Conservation (phyloP, 2,888 invertebrate genomes). For the Pocota personata region DNA sequence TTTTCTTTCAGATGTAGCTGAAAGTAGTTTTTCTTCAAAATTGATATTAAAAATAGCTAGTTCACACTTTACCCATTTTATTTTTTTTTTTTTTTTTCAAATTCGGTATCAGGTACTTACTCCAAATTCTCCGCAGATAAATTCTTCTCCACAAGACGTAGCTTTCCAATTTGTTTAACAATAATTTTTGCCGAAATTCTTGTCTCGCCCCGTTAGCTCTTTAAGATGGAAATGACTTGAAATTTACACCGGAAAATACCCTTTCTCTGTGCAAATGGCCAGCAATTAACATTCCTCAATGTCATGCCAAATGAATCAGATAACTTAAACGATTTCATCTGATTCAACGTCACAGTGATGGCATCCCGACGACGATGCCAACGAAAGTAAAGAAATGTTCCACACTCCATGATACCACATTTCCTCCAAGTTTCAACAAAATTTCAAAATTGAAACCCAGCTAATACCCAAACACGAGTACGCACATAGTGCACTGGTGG, state of each 20-base stretch:
- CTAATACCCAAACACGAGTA: not conserved
- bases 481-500: constrained; percentile 3
- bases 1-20: no score
- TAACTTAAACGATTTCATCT: constrained; percentile 40
- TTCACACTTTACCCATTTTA: not conserved
- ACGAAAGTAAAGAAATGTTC: not conserved
- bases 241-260: not conserved
- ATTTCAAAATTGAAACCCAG: constrained; percentile 42
- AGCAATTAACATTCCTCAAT: constrained; percentile 53
- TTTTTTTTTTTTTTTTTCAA: no score
- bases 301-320: constrained; percentile 62
- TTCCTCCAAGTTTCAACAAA: constrained; percentile 9
- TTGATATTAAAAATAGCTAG: not conserved
- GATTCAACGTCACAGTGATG: constrained; percentile 21
- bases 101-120: not conserved
- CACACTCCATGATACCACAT: constrained; percentile 4
- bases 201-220: not conserved
- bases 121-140: not conserved
- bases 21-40: no score
- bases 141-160: not conserved
- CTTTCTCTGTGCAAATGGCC: not conserved
- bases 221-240: not conserved
- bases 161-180: not conserved
- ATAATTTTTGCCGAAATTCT: not conserved
- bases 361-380: constrained; percentile 1